Evolutionary conservation across 2,113 vertebrate genomes (phyloP).

Genomic region (Pipa parva): DNA sequence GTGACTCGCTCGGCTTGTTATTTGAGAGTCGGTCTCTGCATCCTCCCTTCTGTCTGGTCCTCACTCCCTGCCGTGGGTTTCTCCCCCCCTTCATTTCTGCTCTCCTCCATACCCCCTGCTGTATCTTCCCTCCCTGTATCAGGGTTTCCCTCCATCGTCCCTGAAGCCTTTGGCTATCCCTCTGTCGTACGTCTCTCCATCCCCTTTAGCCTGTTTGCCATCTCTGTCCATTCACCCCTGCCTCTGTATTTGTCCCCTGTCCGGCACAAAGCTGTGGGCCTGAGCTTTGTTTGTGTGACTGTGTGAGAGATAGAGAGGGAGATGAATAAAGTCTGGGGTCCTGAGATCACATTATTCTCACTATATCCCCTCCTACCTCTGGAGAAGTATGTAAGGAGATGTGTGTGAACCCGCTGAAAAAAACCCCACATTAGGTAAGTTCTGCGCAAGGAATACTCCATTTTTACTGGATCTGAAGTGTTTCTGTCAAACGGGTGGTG

Average conservation of each 20-base stretch:
- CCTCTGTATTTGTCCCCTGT: neutral
- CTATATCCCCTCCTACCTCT: neutral
- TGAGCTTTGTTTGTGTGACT: constrained; percentile 21
- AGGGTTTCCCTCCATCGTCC: too few relatives aligned
- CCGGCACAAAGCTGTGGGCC: constrained; percentile 1
- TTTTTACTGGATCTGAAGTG: neutral
- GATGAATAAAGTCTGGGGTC: neutral
- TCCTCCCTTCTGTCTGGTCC: neutral
- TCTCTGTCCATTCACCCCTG: too few relatives aligned
- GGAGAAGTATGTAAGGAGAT: constrained; percentile 9
- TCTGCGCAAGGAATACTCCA: neutral
- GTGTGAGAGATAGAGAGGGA: too few relatives aligned
- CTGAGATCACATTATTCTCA: constrained; percentile 4
- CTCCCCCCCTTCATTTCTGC: constrained; percentile 20
- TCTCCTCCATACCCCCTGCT: neutral
- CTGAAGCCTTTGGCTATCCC: too few relatives aligned
- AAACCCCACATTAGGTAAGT: constrained; percentile 23
- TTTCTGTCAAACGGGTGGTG: neutral
- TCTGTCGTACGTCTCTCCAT: neutral
- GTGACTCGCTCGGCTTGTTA: constrained; percentile 48
- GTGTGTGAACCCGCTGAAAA: neutral
- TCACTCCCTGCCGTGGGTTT: too few relatives aligned
- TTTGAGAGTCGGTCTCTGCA: neutral
- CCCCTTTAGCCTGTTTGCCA: too few relatives aligned
- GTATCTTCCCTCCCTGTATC: neutral